Evolutionary conservation across 2,797 vertebrate species (phyloP).

Genomic region (Spatula clypeata): DNA sequence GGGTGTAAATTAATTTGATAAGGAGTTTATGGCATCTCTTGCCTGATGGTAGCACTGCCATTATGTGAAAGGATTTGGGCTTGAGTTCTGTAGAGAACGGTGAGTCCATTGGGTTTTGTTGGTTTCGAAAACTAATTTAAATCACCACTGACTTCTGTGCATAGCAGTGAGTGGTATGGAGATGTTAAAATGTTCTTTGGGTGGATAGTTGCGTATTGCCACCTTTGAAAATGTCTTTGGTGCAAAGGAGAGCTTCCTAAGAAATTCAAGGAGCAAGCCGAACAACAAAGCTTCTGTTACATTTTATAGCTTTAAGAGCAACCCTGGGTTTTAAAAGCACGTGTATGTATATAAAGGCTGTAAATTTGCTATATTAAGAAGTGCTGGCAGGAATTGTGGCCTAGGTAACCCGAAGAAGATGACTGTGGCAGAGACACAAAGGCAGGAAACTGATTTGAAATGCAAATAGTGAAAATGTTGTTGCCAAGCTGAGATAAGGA

Average conservation of each 20-base stretch:
- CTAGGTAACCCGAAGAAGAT: neutral
- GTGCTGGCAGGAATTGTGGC: neutral
- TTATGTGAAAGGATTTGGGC: neutral
- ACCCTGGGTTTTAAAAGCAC: neutral
- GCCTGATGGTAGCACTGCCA: neutral
- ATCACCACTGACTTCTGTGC: neutral
- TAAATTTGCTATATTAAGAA: neutral
- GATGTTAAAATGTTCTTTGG: neutral
- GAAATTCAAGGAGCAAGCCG: neutral
- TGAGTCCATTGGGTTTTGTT: neutral
- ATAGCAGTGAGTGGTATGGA: neutral
- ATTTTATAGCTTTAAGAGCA: neutral
- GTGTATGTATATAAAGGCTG: neutral
- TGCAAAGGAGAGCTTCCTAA: neutral
- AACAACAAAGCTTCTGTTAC: neutral
- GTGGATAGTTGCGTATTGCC: neutral
- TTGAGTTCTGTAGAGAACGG: neutral
- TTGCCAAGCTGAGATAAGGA: neutral
- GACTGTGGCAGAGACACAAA: neutral
- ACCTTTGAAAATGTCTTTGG: neutral
- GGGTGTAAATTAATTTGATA: rapidly evolving
- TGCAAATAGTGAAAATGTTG: neutral
- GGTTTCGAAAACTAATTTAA: neutral
- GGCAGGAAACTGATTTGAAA: neutral
- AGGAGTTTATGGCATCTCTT: neutral